These are phyloP conservation scores for Lycaon pictus DNA, from an alignment of 2,113 vertebrate species.

Conservation along the genomic window DNA sequence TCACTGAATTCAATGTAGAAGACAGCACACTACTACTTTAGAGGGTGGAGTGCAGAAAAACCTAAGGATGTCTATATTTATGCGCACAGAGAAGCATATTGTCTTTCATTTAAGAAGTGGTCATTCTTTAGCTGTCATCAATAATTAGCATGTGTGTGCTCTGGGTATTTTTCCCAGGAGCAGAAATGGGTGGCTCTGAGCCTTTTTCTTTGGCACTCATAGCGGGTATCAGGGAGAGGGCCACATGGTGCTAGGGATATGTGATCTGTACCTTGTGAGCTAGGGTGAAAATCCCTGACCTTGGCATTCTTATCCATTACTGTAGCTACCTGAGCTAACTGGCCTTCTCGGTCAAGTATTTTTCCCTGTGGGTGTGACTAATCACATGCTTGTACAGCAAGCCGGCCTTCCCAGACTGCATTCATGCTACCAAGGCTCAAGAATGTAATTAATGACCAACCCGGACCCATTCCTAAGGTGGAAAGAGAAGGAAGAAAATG, in stretches of 20 bases:
- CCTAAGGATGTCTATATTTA: slow-evolving; percentile 16
- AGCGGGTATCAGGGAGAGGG: not conserved
- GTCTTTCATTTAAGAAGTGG: not conserved
- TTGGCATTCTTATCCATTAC: not conserved
- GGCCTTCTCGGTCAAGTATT: not conserved
- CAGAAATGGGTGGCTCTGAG: not conserved
- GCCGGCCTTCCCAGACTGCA: not conserved
- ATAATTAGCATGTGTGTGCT: not conserved
- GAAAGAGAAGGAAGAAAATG: not conserved
- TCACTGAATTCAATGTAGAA: not conserved
- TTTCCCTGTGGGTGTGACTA: not conserved
- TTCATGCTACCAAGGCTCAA: slow-evolving; percentile 31
- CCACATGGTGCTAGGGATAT: not conserved
- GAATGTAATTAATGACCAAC: slow-evolving; percentile 61
- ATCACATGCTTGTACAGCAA: not conserved
- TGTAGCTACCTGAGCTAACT: not conserved
- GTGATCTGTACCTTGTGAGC: not conserved
- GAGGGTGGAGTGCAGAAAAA: slow-evolving; percentile 12
- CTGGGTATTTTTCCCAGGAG: not conserved
- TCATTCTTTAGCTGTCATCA: not conserved
- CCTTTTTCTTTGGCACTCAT: not conserved
- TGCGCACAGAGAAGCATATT: not conserved
- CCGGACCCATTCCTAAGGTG: not conserved
- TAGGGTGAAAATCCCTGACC: not conserved
- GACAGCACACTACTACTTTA: not conserved